Evolutionary conservation across 2,888 invertebrate genomes (phyloP).

Genomic region (Sinopyrophorus schimmeli): DNA sequence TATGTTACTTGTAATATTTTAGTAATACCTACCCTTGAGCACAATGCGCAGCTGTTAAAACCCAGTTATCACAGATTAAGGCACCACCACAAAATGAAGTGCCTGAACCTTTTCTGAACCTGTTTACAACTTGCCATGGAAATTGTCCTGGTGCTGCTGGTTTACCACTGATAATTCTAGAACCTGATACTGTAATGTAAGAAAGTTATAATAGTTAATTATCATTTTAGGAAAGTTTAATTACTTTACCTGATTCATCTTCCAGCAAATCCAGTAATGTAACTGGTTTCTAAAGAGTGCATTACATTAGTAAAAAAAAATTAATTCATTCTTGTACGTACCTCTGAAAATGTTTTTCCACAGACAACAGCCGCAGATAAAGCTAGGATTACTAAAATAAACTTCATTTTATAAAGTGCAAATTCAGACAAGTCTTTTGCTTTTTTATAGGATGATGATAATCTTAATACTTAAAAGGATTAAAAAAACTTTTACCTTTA

Average conservation of each 20-base stretch:
- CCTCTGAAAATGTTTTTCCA: no score
- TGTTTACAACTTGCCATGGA: slow-evolving; percentile 9
- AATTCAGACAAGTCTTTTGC: no score
- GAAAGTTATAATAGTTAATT: not conserved
- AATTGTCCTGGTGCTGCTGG: slow-evolving; percentile 12
- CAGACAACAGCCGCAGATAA: no score
- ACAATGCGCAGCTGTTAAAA: slow-evolving; percentile 25
- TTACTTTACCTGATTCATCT: not conserved
- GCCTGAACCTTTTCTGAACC: not conserved
- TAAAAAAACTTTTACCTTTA: no score
- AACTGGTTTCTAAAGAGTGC: no score
- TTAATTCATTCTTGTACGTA: no score
- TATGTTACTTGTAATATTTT: not conserved
- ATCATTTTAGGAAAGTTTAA: not conserved
- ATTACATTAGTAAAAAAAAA: no score
- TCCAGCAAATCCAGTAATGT: no score
- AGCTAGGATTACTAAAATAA: no score
- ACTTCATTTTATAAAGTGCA: no score
- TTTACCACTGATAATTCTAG: slow-evolving; percentile 9
- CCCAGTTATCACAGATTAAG: slow-evolving; percentile 18
- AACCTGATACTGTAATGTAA: not conserved
- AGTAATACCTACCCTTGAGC: slow-evolving; percentile 11
- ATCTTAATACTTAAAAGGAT: no score
- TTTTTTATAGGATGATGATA: no score
- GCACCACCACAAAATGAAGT: slow-evolving; percentile 18